Evolutionary conservation across 2,113 vertebrate genomes (phyloP), one percentile per base, ranked within the genome.

Genomic region (Pygoscelis adeliae): DNA sequence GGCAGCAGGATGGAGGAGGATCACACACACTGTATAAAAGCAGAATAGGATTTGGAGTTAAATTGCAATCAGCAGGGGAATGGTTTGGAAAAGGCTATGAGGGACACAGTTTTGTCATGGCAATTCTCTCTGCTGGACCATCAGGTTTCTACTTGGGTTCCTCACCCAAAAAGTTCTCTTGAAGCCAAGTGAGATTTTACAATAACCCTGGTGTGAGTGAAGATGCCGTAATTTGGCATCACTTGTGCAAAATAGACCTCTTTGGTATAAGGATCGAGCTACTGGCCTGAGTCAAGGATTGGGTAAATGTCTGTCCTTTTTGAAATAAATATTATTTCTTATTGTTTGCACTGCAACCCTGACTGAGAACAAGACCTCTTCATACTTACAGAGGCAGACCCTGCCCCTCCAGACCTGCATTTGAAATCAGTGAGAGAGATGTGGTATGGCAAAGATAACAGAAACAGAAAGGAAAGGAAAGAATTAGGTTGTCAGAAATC

Each of bases 1-100:
- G 92, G 77, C 61, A 93, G 91, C 23, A 94, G 72, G 76, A 87
- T 29, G 74, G 71, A 96, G 81, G 73, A 96, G 78, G 74, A 80
- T 77, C 87, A 89, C 89, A 95, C 21, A 25, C 21, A 25, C 58
- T 49, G 11, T 50, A 40, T 70, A 80, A 94, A 83, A 88, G 78
- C 58, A 50, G 74, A 83, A 78, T 6, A 83, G 44, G 59, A 30
- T 74, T 63, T 61, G n/a, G 67, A 94, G 62, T 89, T 49, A 69
- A 79, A 87, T 6, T 58, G 70, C 40, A 74, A 1, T 59, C 38
- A 84, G 34, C 36, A 34, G 27, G 34, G 22, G 23, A 87, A 87
- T 36, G 26, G 11, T 58, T 81, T 63, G 22, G 63, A 52, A 87
- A 89, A 73, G 47, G 16, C 46, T 88, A 15, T 3, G 11, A 78